Base-by-base conservation (phyloP, 2,113 vertebrate species). In the Phalacrocorax aristotelis region DNA sequence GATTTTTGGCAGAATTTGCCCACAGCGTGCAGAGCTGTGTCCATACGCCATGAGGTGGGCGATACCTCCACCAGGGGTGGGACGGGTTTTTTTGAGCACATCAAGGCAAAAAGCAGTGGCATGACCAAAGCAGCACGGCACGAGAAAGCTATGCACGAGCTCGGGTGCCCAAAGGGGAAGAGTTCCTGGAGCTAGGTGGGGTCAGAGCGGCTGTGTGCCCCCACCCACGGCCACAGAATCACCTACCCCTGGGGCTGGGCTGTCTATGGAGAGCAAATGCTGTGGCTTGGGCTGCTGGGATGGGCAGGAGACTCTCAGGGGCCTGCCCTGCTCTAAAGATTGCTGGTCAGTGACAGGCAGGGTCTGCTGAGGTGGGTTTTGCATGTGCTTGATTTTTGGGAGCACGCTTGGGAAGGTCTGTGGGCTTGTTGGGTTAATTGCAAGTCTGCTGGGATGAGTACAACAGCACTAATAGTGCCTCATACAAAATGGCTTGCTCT, bases 141-240 rank as follows among this genome's bases (percentile, higher is more conserved):
- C 14, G 11, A 38, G 36, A 40, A 65, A 52, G n/a, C 44, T 36
- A 55, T 52, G 49, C 32, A 23, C 0, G 2, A 75, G 29, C 61
- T 36, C 0, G 2, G 14, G 36, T 44, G 22, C 36, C 49, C 4
- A 2, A 6, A 46, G 22, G 30, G 38, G 7, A 68, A 68, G n/a
- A 18, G 27, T 66, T 34, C 52, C 18, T 78, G 46, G 23, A 54
- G 55, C 36, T 36, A 38, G 10, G 34, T 4, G 15, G 23, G 42
- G 42, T 20, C 15, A 9, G 49, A 46, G 44, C 6, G 4, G 36
- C 74, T 3, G 1, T 1, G 0, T 6, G 7, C 14, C 9, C 21
- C 30, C n/a, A 38, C 0, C 48, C 61, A 13, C 0, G 1, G n/a
- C 65, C 26, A 19, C 2, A 2, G 29, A 22, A 26, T 25, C 40